phyloP scores from a whole-genome alignment of 2,797 vertebrate species.

The Galagoides demidoff region DNA sequence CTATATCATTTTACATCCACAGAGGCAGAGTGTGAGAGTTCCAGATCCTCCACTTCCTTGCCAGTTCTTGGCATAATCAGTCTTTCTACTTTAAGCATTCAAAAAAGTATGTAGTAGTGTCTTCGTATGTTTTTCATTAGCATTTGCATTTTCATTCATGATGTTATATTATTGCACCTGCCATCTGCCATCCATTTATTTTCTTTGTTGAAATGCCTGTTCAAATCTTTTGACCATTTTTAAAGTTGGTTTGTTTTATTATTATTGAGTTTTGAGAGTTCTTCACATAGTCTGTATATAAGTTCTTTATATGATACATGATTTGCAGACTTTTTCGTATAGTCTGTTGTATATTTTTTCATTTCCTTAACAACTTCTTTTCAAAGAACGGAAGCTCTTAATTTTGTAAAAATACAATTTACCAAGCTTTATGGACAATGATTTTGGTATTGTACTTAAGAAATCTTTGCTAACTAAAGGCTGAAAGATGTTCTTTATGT shows the following conservation, averaged over 20 bases:
- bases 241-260: neutral
- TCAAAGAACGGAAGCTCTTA: neutral
- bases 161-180: neutral
- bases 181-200: neutral
- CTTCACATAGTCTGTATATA: neutral
- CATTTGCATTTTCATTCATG: too few species aligned
- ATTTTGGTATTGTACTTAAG: neutral
- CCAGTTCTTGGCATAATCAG: neutral
- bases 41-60: neutral
- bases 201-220: neutral
- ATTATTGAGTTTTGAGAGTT: constrained; percentile 2
- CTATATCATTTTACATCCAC: neutral
- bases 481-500: neutral
- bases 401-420: neutral
- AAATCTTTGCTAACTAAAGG: neutral
- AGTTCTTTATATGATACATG: neutral
- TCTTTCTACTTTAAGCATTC: neutral
- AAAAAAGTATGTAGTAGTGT: neutral
- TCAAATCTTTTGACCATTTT: neutral
- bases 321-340: neutral
- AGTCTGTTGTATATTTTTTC: neutral
- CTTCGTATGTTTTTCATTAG: neutral
- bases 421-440: neutral
- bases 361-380: neutral
- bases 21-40: neutral